phyloP scores from a whole-genome alignment of 2,797 vertebrate genomes.

The Salarias fasciatus region DNA sequence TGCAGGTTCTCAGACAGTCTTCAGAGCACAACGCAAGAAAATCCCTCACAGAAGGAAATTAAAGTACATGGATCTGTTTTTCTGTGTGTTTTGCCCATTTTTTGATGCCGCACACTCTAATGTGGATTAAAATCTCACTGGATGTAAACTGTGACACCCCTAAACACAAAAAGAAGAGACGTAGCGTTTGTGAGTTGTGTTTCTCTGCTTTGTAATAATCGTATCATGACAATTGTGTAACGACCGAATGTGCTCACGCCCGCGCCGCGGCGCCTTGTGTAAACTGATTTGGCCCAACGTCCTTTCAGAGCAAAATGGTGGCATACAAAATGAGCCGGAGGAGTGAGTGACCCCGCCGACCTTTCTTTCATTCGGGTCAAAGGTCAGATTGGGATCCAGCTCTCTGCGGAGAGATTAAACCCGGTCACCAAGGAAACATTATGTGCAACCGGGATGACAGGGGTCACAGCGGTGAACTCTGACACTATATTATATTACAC shows the following conservation, averaged over 20 bases:
- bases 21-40: no score
- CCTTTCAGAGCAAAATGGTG: slow-evolving; percentile 37
- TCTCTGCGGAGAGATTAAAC: slow-evolving; percentile 70
- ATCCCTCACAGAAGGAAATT: no score
- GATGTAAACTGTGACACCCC: background rate
- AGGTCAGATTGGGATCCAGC: slow-evolving; percentile 61
- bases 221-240: slow-evolving; percentile 18
- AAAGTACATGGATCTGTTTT: no score
- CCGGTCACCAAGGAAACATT: slow-evolving; percentile 64
- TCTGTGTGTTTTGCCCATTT: no score
- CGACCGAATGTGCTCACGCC: slow-evolving; percentile 1
- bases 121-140: slow-evolving; percentile 13
- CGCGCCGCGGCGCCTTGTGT: slow-evolving; percentile 16
- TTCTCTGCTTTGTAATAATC: slow-evolving; percentile 3
- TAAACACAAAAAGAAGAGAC: slow-evolving; percentile 8
- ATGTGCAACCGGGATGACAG: slow-evolving; percentile 31
- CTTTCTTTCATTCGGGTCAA: slow-evolving; percentile 62
- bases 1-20: no score
- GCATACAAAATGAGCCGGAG: slow-evolving; percentile 26
- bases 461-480: slow-evolving; percentile 42
- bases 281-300: slow-evolving; percentile 32
- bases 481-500: slow-evolving; percentile 11
- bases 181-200: slow-evolving; percentile 8
- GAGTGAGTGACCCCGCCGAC: slow-evolving; percentile 55
- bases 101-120: background rate